Percentiles rank a stretch among this genome's conserved stretches.
These are phyloP conservation scores for Todiramphus saurophagus DNA, from an alignment of 2,113 vertebrate species.

Conservation along the genomic window DNA sequence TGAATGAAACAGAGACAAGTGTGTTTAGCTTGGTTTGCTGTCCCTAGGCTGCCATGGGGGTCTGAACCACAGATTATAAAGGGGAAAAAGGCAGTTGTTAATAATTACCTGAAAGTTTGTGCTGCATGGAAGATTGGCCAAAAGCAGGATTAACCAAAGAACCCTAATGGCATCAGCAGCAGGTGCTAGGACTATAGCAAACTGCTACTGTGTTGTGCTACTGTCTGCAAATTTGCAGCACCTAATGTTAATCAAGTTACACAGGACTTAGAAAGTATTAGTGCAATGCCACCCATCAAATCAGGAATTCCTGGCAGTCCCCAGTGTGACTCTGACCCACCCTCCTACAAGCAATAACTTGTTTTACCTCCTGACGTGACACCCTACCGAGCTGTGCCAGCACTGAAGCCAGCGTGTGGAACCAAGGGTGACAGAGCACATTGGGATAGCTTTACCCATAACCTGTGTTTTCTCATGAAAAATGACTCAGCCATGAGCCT, in stretches of 20 bases:
- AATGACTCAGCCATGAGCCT: neutral
- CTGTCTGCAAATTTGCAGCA: neutral
- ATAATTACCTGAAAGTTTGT: neutral
- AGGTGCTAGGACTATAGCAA: neutral
- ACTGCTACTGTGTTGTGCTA: neutral
- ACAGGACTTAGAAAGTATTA: accelerated
- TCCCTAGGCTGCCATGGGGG: neutral
- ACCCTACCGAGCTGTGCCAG: neutral
- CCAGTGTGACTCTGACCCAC: neutral
- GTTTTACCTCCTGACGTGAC: neutral
- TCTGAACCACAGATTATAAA: neutral
- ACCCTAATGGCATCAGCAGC: neutral
- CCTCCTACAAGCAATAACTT: neutral
- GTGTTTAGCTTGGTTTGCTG: neutral
- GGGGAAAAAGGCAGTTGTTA: neutral
- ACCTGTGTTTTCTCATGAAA: neutral
- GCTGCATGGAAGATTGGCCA: neutral
- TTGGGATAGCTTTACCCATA: neutral
- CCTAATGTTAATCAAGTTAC: neutral
- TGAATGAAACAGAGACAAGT: neutral
- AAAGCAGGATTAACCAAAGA: neutral
- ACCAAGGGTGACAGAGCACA: accelerated
- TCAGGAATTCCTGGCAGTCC: neutral
- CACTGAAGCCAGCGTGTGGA: accelerated
- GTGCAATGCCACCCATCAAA: neutral